Evolutionary conservation across 2,797 vertebrate genomes (phyloP), one percentile per base, ranked within the genome.

Genomic region (Enteromius viviparus): DNA sequence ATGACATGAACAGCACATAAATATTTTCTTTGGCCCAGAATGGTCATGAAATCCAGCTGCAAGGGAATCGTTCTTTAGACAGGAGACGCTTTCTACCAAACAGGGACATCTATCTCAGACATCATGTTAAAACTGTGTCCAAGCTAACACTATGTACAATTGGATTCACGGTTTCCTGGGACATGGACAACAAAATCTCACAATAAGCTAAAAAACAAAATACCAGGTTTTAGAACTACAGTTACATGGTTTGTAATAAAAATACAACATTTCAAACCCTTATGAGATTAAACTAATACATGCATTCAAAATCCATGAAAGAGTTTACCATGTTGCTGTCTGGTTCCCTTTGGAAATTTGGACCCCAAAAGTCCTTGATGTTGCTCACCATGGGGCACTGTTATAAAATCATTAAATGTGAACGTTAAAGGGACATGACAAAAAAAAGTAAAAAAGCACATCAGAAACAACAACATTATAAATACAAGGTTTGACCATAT

Each of bases 301-400:
- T 53, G 64, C 8, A 69, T 69, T 51, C 6, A 62, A 11, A 19
- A 80, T 53, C 37, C 8, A 58, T 26, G 2, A 53, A 21, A 6
- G 66, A 69, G 66, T 90, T 94, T 94, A 95, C 93, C 94, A 81
- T 85, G 32, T 85, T 90, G 89, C 62, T 91, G 90, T 91, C 87
- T 89, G 87, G 87, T 84, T 76, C 85, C 82, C 87, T 84, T 86
- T 75, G 11, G 80, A 87, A 78, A 86, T 88, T 92, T 94, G 89
- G 87, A 49, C 76, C 85, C 86, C 87, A 69, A 84, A 90, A 86
- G 89, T 84, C 91, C 91, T 84, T 84, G 94, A 84, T 92, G 91
- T 68, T 86, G 88, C 72, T 40, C 87, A 76, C 91, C 91, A 88
- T 83, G 85, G 45, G 87, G 87, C 90, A 89, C 87, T 93, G 91